These are phyloP conservation scores for Stichopus chloronotus DNA, from an alignment of 35 echinoderm and acorn worm species.

Conservation along the genomic window DNA sequence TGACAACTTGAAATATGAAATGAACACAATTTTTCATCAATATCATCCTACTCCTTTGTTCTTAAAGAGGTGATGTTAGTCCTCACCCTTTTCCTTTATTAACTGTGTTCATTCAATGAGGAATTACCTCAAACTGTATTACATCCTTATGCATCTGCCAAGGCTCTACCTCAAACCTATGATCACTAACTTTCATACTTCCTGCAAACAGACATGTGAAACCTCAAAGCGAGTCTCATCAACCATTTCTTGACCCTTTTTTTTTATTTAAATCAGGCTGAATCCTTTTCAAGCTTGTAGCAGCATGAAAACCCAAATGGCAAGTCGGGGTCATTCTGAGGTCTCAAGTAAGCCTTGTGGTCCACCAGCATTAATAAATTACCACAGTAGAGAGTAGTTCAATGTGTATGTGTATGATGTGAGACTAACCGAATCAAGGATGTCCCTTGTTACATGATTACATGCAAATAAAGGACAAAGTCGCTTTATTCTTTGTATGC, in stretches of 20 bases:
- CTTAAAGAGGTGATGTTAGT: too few species aligned
- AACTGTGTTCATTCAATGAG: too few species aligned
- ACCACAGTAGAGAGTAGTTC: slow-evolving; percentile 14
- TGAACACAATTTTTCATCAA: too few species aligned
- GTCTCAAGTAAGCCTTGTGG: slow-evolving; percentile 28
- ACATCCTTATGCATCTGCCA: too few species aligned
- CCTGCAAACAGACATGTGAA: neutral
- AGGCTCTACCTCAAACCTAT: too few species aligned
- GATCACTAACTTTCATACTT: neutral
- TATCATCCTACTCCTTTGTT: too few species aligned
- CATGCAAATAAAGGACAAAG: too few species aligned
- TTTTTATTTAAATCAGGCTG: slow-evolving; percentile 11
- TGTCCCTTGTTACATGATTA: neutral
- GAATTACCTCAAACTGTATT: too few species aligned
- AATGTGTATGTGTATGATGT: slow-evolving; percentile 25
- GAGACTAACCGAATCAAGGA: neutral
- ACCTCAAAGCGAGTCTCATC: neutral
- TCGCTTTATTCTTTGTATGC: too few species aligned
- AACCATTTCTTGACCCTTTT: neutral
- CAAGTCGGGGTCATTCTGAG: neutral
- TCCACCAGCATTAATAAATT: neutral
- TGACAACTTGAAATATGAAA: too few species aligned
- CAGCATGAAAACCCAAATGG: slow-evolving; percentile 10
- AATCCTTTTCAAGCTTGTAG: slow-evolving; percentile 42
- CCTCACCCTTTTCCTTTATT: too few species aligned